A percentile compares a stretch with the other conserved stretches of the same genome.
phyloP scores from a whole-genome alignment of 2,113 vertebrate species.

The Cairina moschata region DNA sequence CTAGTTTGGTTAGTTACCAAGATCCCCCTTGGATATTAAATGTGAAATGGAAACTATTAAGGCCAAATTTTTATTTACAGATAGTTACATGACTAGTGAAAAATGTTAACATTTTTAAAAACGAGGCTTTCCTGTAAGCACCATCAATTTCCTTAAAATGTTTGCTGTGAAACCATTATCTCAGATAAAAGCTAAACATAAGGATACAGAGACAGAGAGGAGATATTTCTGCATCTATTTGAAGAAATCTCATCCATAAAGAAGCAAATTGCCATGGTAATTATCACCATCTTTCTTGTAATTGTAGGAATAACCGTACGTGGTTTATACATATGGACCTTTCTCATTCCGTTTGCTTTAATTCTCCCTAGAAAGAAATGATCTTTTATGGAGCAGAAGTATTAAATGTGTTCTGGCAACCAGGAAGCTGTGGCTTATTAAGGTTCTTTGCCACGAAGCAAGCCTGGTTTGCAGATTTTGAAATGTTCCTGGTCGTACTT shows the following conservation, averaged over 20 bases:
- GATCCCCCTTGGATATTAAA: neutral
- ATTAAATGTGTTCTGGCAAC: conserved; percentile 24
- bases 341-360: neutral
- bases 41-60: neutral
- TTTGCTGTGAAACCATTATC: conserved; percentile 62
- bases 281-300: conserved; percentile 52
- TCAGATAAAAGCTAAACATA: conserved; percentile 44
- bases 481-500: neutral
- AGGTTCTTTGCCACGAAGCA: neutral
- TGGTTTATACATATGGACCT: conserved; percentile 48
- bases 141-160: conserved; percentile 65
- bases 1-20: neutral
- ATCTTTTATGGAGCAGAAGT: conserved; percentile 52
- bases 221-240: conserved; percentile 70
- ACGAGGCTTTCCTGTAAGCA: conserved; percentile 32
- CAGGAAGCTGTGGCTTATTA: neutral
- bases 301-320: conserved; percentile 46
- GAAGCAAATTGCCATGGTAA: conserved; percentile 71
- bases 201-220: conserved; percentile 26
- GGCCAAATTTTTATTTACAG: neutral
- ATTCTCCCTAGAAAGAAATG: conserved; percentile 40
- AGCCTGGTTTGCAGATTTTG: neutral
- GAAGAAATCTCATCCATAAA: conserved; percentile 70
- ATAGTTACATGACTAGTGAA: neutral
- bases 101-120: neutral